Conservation (phyloP, 2,797 vertebrate genomes). For the Alexandromys oeconomus region DNA sequence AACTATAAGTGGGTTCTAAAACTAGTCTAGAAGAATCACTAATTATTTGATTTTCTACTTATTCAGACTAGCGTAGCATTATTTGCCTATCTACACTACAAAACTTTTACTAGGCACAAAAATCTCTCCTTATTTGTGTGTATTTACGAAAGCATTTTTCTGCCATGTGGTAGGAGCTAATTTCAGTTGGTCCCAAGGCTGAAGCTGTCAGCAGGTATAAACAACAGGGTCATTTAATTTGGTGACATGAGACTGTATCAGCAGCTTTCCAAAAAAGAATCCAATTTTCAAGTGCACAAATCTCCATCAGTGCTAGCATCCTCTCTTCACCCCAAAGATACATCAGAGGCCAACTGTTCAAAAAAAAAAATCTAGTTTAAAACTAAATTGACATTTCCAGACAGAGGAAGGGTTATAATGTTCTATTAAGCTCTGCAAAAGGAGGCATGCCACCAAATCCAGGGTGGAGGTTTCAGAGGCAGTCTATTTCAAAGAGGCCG, state of each 20-base stretch:
- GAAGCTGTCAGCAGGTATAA: constrained; percentile 71
- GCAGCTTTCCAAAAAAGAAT: constrained; percentile 69
- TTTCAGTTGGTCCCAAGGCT: constrained; percentile 27
- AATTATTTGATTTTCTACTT: neutral
- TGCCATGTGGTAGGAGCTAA: constrained; percentile 28
- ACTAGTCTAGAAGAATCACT: neutral
- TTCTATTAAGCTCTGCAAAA: constrained; percentile 8
- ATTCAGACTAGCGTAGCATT: neutral
- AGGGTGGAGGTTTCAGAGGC: constrained; percentile 3
- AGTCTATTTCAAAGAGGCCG: constrained; percentile 52
- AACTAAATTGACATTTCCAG: neutral
- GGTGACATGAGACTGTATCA: constrained; percentile 52
- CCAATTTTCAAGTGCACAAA: constrained; percentile 67
- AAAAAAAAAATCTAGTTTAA: neutral
- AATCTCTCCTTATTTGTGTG: constrained; percentile 1
- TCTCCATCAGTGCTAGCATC: constrained; percentile 3
- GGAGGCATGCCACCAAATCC: neutral
- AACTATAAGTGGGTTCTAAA: constrained; percentile 21
- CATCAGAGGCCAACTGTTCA: constrained; percentile 49
- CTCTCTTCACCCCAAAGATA: neutral
- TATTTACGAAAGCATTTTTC: neutral
- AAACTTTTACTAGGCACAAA: constrained; percentile 30
- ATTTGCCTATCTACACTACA: neutral
- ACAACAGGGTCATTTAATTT: constrained; percentile 70
- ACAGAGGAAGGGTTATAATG: constrained; percentile 31